phyloP scores from a whole-genome alignment of 2,113 vertebrate species.

The Hypocryptadius cinnamomeus region DNA sequence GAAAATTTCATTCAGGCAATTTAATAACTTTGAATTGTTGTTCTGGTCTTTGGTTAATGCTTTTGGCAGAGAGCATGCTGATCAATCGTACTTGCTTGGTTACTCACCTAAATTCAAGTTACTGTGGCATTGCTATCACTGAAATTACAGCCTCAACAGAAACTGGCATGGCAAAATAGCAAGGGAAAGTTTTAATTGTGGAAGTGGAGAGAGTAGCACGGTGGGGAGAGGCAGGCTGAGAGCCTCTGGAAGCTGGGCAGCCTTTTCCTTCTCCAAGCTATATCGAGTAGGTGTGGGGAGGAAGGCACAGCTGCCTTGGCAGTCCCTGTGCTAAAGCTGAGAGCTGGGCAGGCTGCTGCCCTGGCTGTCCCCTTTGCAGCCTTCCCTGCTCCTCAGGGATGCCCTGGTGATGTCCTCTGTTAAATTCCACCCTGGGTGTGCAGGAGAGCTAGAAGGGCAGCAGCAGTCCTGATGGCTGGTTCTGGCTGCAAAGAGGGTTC shows the following conservation, averaged over 20 bases:
- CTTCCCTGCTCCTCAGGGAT: neutral
- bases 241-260: neutral
- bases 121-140: neutral
- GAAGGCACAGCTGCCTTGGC: neutral
- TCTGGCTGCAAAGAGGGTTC: neutral
- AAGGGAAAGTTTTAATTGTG: neutral
- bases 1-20: conserved; percentile 6
- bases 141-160: neutral
- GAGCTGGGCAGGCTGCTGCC: neutral
- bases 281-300: fast-evolving
- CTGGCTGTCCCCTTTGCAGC: neutral
- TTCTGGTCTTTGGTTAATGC: conserved; percentile 23
- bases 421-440: neutral
- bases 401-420: neutral
- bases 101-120: conserved; percentile 21
- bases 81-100: neutral
- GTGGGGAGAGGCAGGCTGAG: neutral
- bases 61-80: neutral
- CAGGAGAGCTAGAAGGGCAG: neutral
- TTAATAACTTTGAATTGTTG: conserved; percentile 21
- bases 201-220: neutral
- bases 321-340: neutral
- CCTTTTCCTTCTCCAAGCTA: neutral
- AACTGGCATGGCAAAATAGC: neutral
- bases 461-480: neutral